These are phyloP conservation scores for Cremastinae sp. DNA, from an alignment of 2,888 invertebrate genomes.

Conservation along the genomic window DNA sequence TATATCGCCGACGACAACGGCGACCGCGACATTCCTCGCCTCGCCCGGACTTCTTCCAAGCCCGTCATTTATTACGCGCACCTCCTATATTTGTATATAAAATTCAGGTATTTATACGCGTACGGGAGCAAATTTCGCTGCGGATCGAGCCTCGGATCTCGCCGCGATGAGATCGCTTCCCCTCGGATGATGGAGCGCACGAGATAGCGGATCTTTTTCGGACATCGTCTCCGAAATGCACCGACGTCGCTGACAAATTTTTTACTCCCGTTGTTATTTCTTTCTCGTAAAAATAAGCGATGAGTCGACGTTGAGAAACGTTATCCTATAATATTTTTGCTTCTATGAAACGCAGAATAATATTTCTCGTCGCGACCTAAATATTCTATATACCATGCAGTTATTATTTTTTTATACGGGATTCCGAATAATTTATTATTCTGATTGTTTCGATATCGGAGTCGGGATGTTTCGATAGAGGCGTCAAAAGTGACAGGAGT, in stretches of 20 bases:
- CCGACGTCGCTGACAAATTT: neutral
- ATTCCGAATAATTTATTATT: slow-evolving; percentile 1
- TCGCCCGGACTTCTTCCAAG: slow-evolving; percentile 36
- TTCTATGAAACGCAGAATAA: too few relatives aligned
- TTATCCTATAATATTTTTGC: too few relatives aligned
- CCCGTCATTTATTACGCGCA: neutral
- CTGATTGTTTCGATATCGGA: slow-evolving; percentile 6
- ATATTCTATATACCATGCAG: too few relatives aligned
- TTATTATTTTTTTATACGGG: neutral
- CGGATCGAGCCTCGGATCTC: slow-evolving; percentile 29
- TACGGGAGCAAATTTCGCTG: slow-evolving; percentile 39
- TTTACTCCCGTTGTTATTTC: neutral
- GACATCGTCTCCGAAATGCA: slow-evolving; percentile 21
- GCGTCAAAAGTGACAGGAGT: slow-evolving; percentile 12
- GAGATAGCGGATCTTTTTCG: slow-evolving; percentile 61
- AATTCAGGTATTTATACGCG: slow-evolving; percentile 27
- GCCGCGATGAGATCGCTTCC: slow-evolving; percentile 44
- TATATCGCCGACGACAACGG: too few relatives aligned
- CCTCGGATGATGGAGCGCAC: slow-evolving; percentile 53
- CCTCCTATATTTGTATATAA: neutral
- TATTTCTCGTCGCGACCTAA: too few relatives aligned
- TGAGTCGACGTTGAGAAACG: too few relatives aligned
- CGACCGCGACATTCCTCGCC: slow-evolving; percentile 54
- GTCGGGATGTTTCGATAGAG: slow-evolving; percentile 37
- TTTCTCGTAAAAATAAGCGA: too few relatives aligned